These are phyloP conservation scores for Sminthurides bifidus DNA, from an alignment of 1,140 invertebrate genomes.

Conservation along the genomic window DNA sequence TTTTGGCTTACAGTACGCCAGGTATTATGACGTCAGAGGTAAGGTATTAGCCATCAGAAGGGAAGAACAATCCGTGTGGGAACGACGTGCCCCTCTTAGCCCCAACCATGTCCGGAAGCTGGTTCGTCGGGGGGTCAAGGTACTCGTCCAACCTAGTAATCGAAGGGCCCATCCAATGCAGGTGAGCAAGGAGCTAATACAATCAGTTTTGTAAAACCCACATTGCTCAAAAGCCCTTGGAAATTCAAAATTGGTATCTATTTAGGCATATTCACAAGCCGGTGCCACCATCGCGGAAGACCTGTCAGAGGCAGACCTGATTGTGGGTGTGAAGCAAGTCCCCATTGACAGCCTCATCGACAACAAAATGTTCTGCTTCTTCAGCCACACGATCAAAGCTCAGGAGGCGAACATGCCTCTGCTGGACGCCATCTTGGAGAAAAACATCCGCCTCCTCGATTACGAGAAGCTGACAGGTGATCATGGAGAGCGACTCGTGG, in stretches of 20 bases:
- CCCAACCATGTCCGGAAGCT: conserved; percentile 82
- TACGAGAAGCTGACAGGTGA: conserved; percentile 87
- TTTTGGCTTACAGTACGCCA: background rate
- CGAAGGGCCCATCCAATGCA: conserved; percentile 92
- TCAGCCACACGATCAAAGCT: conserved; percentile 98
- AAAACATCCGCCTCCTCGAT: conserved; percentile 89
- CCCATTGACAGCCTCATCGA: conserved; percentile 86
- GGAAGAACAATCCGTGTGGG: conserved; percentile 97
- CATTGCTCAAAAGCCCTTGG: background rate
- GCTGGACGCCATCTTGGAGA: conserved; percentile 87
- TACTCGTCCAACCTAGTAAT: conserved; percentile 96
- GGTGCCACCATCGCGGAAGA: conserved; percentile 92
- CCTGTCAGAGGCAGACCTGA: conserved; percentile 85
- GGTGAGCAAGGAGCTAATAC: conserved; percentile 37
- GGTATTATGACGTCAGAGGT: conserved; percentile 30
- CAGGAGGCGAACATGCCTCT: conserved; percentile 97
- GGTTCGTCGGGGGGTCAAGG: conserved; percentile 74
- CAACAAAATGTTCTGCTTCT: conserved; percentile 95
- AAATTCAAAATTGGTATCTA: background rate
- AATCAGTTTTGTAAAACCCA: background rate
- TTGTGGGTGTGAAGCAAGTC: conserved; percentile 96
- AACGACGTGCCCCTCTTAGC: conserved; percentile 84
- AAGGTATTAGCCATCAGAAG: conserved; percentile 71
- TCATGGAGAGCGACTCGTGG: conserved; percentile 79
- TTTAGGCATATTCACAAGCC: conserved; percentile 67